phyloP scores from a whole-genome alignment of 2,113 vertebrate species.

The Halichoeres trimaculatus region DNA sequence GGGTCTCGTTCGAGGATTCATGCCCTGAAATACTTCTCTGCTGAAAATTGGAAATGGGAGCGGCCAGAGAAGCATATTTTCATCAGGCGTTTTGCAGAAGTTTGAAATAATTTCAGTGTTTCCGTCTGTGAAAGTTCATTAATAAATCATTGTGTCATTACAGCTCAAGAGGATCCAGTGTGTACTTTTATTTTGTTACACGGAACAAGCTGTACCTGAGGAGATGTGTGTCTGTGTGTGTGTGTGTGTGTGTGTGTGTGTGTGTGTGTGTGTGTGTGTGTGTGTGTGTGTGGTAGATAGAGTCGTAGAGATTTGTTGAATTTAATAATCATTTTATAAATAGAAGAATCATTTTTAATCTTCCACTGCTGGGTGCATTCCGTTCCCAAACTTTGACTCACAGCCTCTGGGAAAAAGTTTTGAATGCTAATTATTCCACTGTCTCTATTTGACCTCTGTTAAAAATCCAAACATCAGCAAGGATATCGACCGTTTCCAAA shows the following conservation, averaged over 20 bases:
- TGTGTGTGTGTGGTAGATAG: not conserved
- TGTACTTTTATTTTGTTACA: not conserved
- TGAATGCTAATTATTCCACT: too few species aligned
- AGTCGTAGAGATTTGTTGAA: not conserved
- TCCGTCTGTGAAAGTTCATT: conserved; percentile 23
- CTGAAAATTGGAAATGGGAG: conserved; percentile 25
- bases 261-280: not conserved
- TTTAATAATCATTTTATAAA: not conserved
- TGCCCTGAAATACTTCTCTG: not conserved
- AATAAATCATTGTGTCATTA: conserved; percentile 24
- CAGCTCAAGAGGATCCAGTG: conserved; percentile 1
- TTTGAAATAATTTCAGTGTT: conserved; percentile 17
- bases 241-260: not conserved
- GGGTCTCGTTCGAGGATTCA: conserved; percentile 39
- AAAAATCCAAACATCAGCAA: too few species aligned
- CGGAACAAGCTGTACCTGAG: not conserved
- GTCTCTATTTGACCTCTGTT: too few species aligned
- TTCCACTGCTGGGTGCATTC: too few species aligned
- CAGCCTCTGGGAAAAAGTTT: too few species aligned
- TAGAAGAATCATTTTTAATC: too few species aligned
- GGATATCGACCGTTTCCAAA: too few species aligned
- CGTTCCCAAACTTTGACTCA: too few species aligned
- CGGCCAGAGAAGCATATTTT: conserved; percentile 1
- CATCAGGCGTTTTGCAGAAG: conserved; percentile 3
- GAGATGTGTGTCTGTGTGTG: not conserved